A percentile compares a stretch with the other conserved stretches of the same genome.
Conservation (phyloP, 1,140 invertebrate genomes). For the Lethrus apterus region DNA sequence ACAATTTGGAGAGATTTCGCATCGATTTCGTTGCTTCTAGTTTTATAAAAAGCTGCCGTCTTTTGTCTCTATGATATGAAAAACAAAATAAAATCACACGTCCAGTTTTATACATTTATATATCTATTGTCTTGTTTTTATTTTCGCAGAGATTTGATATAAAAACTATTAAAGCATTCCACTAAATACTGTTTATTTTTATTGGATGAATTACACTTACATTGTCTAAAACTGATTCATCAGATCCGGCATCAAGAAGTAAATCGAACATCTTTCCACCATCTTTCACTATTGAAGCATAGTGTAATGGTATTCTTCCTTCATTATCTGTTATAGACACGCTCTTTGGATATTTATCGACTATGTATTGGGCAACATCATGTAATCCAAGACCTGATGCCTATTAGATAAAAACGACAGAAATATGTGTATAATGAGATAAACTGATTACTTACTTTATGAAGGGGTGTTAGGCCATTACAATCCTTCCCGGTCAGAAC, state of each 20-base stretch:
- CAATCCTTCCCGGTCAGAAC: conserved; percentile 69
- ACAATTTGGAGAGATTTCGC: conserved; percentile 56
- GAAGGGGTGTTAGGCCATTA: conserved; percentile 72
- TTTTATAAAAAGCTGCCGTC: conserved; percentile 69
- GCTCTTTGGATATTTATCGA: conserved; percentile 61
- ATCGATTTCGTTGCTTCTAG: conserved; percentile 66
- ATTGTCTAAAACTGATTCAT: conserved; percentile 71
- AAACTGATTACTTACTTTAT: no score
- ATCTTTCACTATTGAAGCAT: conserved; percentile 69
- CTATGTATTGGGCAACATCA: conserved; percentile 65
- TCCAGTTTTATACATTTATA: no score
- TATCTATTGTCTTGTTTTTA: no score
- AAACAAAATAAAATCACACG: neutral
- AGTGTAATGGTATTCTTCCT: conserved; percentile 86
- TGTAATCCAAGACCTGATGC: conserved; percentile 71
- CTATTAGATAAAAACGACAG: no score
- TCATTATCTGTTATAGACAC: conserved; percentile 65
- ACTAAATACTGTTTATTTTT: no score
- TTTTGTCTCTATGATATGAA: conserved; percentile 64
- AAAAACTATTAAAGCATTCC: no score
- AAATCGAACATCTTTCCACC: conserved; percentile 65
- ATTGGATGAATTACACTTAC: conserved; percentile 51
- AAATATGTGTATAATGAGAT: no score
- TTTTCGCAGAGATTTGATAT: no score
- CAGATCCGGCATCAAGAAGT: conserved; percentile 65